Base-by-base conservation (phyloP, 1,140 invertebrate genomes). In the Bombus confusus region DNA sequence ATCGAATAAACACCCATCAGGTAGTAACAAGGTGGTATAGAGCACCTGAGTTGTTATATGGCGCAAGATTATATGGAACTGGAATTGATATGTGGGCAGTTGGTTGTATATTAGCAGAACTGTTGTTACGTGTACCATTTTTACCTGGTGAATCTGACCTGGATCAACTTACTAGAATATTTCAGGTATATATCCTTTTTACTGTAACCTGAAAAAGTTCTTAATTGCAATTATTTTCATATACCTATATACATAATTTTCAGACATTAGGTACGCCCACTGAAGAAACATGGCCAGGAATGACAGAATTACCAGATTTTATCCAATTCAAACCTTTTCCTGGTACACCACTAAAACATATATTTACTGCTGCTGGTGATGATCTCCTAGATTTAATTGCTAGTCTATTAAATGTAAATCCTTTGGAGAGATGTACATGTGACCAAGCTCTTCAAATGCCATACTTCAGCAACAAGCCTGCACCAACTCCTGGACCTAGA, bases 31-130 rank as follows among this genome's bases (percentile, higher is more conserved):
- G 98, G 88, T 98, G 98, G 98, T 98, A 98, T 92, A 97, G 98
- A 93, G 97, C 98, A 68, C 99, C 99, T 28, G 99, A 99, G 95
- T 95, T 99, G 22, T 95, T 99, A 25, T 99, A 98, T 96, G 99
- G 99, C 68, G 98, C 99, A 2, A 96, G 98, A 73, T 97, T 98
- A 93, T 99, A 99, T 95, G 98, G 98, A 15, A 98, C 97, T 77
- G 98, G 98, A 12, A 97, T 99, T n/a, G 99, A 99, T 93, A 99
- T 99, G 96, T 99, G 99, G 99, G 99, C 99, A 28, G 96, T 99
- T 22, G 99, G 99, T 12, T 99, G 99, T 94, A 99, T 99, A 93
- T 93, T 99, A 86, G 99, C 98, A 2, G 99, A 99, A 95, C 95
- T 99, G 28, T 95, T 99, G 75, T 95, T 99, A 22, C 95, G 99